phyloP scores from a whole-genome alignment of 1,140 invertebrate species.

The Pseudomyrmex cubaensis region DNA sequence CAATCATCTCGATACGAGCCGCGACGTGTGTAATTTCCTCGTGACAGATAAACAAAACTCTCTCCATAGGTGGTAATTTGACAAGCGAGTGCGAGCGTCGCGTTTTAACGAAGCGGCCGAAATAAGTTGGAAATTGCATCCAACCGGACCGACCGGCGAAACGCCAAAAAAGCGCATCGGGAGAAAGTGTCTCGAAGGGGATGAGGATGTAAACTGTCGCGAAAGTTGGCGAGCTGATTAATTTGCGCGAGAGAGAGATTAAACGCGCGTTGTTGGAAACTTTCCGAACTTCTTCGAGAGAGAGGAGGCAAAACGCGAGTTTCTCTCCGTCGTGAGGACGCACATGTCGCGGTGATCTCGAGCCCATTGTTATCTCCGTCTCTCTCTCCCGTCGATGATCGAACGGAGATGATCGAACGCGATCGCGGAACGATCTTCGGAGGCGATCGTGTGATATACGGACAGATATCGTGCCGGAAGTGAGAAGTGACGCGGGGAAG shows the following conservation, averaged over 20 bases:
- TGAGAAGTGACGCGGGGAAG: slow-evolving; percentile 3
- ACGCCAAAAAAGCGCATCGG: not conserved
- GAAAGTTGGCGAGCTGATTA: not conserved
- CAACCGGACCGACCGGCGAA: too few relatives aligned
- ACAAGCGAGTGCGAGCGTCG: not conserved
- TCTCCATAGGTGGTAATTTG: not conserved
- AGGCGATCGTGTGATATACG: slow-evolving; percentile 29
- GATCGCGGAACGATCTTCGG: not conserved
- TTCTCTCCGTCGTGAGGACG: not conserved
- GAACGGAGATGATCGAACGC: slow-evolving; percentile 26
- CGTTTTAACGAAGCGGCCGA: not conserved
- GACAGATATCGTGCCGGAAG: not conserved
- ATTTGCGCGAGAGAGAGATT: not conserved
- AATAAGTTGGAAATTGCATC: not conserved
- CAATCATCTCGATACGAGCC: too few relatives aligned
- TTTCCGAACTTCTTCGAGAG: not conserved
- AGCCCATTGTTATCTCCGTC: too few relatives aligned
- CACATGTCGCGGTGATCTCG: not conserved
- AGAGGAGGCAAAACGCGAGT: not conserved
- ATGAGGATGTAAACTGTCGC: slow-evolving; percentile 9
- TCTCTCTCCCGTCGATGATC: not conserved
- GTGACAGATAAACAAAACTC: not conserved
- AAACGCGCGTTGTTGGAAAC: not conserved
- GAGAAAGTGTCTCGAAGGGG: not conserved
- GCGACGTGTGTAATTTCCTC: not conserved